Evolutionary conservation across 2,797 vertebrate genomes (phyloP), one percentile per base, ranked within the genome.

Genomic region (Neoniphon sammara): DNA sequence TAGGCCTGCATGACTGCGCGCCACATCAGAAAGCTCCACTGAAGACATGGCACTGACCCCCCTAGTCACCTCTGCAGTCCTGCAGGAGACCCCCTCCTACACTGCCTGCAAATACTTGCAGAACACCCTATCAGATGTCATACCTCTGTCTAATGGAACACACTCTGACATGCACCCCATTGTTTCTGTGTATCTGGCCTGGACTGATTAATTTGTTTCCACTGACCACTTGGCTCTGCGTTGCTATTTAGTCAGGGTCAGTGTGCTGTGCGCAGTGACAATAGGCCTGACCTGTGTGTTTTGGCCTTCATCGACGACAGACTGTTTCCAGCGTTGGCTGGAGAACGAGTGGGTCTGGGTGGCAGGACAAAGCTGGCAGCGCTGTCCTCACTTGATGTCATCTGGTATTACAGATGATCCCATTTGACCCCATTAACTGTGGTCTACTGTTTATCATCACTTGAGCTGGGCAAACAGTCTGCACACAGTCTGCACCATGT

Each of bases 1-100:
- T 91, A 92, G 85, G 81, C 70, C 83, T 86, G 87, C 92, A 89
- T 94, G 92, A 93, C 86, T 93, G 93, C 85, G 30, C 82, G 62
- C 75, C 66, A 30, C 83, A 75, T 89, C 88, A 90, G 84, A 91
- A 72, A 83, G 86, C 76, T 75, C 82, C 72, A 73, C 61, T 78
- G 70, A 83, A 80, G 78, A 89, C 82, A 71, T 21, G 56, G 25
- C 17, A 31, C 46, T 31, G 1, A 31, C 46, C 39, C 20, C 27
- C 23, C 62, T 71, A 12, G 52, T 76, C 78, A 68, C 64, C 67
- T 60, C 70, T 50, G 42, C 12, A 12, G 25, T 68, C 67, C 59
- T 60, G 17, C 36, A 77, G 53, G 44, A 56, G 11, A 47, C 25
- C 44, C 70, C 68, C 63, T 3, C 76, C 65, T 57, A 44, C 49